Evolutionary conservation across 2,797 vertebrate genomes (phyloP), one percentile per base, ranked within the genome.

Genomic region (Meriones psammophilus): DNA sequence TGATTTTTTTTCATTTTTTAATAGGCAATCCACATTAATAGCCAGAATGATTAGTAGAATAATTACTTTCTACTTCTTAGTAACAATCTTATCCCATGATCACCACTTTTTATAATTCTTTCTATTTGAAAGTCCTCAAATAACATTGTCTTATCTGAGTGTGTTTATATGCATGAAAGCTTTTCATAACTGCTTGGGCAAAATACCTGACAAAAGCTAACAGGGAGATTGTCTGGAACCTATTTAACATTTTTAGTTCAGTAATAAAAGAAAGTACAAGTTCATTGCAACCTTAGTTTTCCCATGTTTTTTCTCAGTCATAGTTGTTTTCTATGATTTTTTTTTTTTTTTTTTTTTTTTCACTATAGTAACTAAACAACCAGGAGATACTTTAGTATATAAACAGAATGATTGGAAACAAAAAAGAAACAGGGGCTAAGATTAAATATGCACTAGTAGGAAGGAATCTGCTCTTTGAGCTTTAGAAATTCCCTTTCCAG

Each of bases 1-100:
- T 87, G 89, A 85, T 97, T 83, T 74, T 80, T 50, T 91, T 97
- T 62, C 46, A 93, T 91, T 95, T 96, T 74, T 85, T 91, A 87
- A 42, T 54, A 85, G 26, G 7, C 60, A 91, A 84, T 54, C n/a
- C n/a, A 86, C 60, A 50, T 69, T 92, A 10, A 56, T 39, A 77
- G 46, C 93, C 95, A 46, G 89, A 62, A 8, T 87, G 8, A 90
- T 97, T 90, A 30, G 15, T 66, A 0, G 33, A 39, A 0, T 39
- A 60, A 10, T 1, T 86, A 77, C 69, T 78, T 87, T 30, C n/a
- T 58, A 81, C 3, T 76, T 97, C 68, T 96, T n/a, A 33, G 0
- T 7, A 88, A 69, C 18, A 50, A 74, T 95, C 60, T 50, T 28
- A 77, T 20, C 28, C 8, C 12, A 71, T 64, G 1, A 86, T 60